Percentiles rank a stretch among this genome's conserved stretches.
Conservation (phyloP, 2,113 vertebrate species). For the Megalops atlanticus region DNA sequence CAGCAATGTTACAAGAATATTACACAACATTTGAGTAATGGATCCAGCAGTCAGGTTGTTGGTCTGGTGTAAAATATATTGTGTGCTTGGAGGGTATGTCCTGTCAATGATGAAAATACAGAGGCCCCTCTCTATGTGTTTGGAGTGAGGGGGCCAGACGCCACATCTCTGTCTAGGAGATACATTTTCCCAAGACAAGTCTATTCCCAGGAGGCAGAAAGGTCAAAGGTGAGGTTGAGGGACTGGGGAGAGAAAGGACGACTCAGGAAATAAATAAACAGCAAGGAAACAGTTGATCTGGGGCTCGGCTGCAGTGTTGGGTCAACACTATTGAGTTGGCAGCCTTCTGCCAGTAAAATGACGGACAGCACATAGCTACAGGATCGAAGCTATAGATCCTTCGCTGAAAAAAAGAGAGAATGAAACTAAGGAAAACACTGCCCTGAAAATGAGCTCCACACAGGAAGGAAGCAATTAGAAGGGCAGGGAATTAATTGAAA, state of each 20-base stretch:
- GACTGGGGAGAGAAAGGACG: too few relatives aligned
- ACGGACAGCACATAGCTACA: not conserved
- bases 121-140: not conserved
- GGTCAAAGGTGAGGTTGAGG: slow-evolving; percentile 9
- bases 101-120: not conserved
- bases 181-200: not conserved
- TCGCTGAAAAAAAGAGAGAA: not conserved
- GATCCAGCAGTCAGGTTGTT: too few relatives aligned
- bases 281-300: not conserved
- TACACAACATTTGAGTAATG: too few relatives aligned
- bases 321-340: not conserved
- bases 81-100: not conserved
- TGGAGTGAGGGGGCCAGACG: not conserved
- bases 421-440: not conserved
- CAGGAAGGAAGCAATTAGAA: slow-evolving; percentile 14
- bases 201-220: not conserved
- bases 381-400: slow-evolving; percentile 13
- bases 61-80: too few relatives aligned
- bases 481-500: slow-evolving; percentile 11
- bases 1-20: too few relatives aligned
- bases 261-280: not conserved
- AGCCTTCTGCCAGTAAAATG: not conserved
- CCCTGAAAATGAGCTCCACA: not conserved
- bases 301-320: not conserved
- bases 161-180: not conserved